Percentiles rank a stretch among this genome's conserved stretches.
Conservation (phyloP, 2,113 vertebrate genomes). For the Caranx ignobilis region DNA sequence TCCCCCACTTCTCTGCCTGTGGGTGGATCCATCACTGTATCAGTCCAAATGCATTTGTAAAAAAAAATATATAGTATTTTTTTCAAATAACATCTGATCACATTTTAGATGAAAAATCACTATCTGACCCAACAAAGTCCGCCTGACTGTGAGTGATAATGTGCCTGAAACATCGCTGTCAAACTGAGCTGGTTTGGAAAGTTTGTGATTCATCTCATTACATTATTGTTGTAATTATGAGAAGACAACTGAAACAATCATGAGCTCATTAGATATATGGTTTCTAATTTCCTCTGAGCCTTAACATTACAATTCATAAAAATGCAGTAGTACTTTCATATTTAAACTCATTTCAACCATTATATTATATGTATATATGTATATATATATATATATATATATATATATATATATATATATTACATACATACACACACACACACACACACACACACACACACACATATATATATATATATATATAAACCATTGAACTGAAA, state of each 20-base stretch:
- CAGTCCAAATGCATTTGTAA: background rate
- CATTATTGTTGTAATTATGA: background rate
- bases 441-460: too few relatives aligned
- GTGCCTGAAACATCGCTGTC: background rate
- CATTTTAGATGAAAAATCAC: background rate
- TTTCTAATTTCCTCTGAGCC: background rate
- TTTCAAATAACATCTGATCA: background rate
- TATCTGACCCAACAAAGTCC: background rate
- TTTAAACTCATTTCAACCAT: background rate
- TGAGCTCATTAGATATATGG: background rate
- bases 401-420: too few relatives aligned
- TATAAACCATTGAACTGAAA: too few relatives aligned
- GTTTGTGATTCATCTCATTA: background rate
- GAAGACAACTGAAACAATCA: background rate
- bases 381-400: too few relatives aligned
- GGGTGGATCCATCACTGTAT: slow-evolving; percentile 14
- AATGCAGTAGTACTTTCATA: background rate
- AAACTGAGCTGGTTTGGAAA: background rate
- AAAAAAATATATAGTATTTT: background rate
- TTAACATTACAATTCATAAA: background rate
- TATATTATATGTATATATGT: too few relatives aligned
- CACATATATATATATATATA: too few relatives aligned
- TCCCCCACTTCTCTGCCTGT: slow-evolving; percentile 23
- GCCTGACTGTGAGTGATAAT: background rate
- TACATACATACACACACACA: too few relatives aligned